Conservation (phyloP, 2,113 vertebrate genomes). For the Pithys albifrons region DNA sequence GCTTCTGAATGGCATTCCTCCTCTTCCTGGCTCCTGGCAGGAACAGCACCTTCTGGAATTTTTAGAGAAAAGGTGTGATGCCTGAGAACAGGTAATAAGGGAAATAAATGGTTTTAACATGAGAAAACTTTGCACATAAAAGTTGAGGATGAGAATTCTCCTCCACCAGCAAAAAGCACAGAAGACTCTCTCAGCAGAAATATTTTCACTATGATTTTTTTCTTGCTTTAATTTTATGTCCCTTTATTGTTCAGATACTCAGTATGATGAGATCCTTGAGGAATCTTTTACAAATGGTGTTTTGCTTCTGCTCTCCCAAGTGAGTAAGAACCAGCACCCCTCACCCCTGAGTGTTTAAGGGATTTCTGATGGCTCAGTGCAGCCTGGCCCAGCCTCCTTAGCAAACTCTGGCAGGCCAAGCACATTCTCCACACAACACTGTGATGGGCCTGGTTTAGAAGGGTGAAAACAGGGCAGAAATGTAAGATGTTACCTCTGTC, state of each 20-base stretch:
- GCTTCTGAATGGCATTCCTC: conserved; percentile 59
- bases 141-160: neutral
- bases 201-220: neutral
- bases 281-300: neutral
- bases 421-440: accelerated
- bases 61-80: conserved; percentile 52
- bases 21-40: conserved; percentile 33
- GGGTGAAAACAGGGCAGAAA: neutral
- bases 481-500: conserved; percentile 72
- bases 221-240: neutral
- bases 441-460: neutral
- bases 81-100: conserved; percentile 20
- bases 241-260: neutral
- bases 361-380: accelerated
- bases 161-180: neutral
- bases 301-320: neutral
- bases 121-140: neutral
- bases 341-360: neutral
- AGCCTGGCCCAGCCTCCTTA: neutral
- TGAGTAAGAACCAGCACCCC: neutral
- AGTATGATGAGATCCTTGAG: neutral
- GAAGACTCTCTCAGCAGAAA: neutral
- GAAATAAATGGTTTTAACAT: neutral
- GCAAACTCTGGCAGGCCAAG: neutral
- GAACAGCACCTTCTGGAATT: conserved; percentile 60